phyloP scores from a whole-genome alignment of 2,113 vertebrate species.

The Atlantisia rogersi region DNA sequence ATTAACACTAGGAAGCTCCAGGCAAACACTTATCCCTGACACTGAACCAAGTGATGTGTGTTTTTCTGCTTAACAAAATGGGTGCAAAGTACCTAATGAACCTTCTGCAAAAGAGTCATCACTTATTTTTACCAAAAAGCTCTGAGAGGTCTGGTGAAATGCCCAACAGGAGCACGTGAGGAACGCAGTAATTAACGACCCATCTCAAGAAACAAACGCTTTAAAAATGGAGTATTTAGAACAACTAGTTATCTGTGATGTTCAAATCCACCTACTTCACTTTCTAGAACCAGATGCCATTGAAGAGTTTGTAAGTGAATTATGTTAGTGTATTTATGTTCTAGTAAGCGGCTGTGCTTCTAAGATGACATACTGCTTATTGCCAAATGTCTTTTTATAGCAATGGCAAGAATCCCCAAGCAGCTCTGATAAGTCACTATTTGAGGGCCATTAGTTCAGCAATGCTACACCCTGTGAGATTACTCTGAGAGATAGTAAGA shows the following conservation, averaged over 20 bases:
- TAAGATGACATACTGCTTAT: slow-evolving; percentile 16
- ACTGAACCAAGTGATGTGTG: neutral
- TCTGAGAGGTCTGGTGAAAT: neutral
- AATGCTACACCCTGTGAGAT: slow-evolving; percentile 16
- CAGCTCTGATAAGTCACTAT: slow-evolving; percentile 47
- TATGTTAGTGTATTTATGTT: neutral
- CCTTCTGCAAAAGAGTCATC: neutral
- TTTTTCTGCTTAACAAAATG: neutral
- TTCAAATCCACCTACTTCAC: neutral
- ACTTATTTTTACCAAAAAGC: neutral
- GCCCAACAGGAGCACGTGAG: neutral
- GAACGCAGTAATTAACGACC: neutral
- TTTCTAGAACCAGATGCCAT: neutral
- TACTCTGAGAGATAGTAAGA: neutral
- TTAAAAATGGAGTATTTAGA: neutral
- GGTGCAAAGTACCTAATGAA: neutral
- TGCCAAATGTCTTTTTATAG: slow-evolving; percentile 58
- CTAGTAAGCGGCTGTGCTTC: slow-evolving; percentile 9
- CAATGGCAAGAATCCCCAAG: slow-evolving; percentile 17
- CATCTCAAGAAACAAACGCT: neutral
- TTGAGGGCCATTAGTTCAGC: slow-evolving; percentile 41
- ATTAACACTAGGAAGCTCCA: neutral
- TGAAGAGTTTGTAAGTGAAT: neutral
- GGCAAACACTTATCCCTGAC: neutral
- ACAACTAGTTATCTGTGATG: neutral